Evolutionary conservation across 2,113 vertebrate species (phyloP).

Genomic region (Pomatostomus ruficeps): DNA sequence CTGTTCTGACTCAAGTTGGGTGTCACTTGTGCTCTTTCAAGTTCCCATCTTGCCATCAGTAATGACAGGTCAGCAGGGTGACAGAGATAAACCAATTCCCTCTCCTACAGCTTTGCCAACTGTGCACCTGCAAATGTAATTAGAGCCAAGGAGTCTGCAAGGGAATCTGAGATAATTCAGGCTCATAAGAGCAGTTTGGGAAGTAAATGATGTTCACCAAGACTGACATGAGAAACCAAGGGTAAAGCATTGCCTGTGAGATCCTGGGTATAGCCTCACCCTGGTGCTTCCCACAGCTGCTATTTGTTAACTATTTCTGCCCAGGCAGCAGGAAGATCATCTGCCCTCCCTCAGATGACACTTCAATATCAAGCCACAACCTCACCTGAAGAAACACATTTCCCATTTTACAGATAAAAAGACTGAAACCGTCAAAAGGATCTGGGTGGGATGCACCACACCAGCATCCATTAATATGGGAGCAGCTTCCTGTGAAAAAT

Average conservation of each 20-base stretch:
- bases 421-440: background rate
- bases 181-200: background rate
- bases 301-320: background rate
- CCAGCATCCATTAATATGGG: background rate
- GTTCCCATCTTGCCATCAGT: background rate
- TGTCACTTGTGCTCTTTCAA: background rate
- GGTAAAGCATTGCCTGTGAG: background rate
- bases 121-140: background rate
- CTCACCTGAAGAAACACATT: background rate
- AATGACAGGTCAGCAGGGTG: background rate
- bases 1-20: background rate
- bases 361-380: background rate
- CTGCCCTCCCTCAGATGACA: background rate
- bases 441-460: background rate
- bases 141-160: background rate
- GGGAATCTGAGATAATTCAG: background rate
- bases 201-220: background rate
- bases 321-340: background rate
- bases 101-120: background rate
- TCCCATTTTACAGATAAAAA: background rate
- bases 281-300: background rate
- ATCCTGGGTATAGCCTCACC: background rate
- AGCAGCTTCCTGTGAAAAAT: background rate
- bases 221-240: background rate
- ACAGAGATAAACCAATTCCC: background rate